A percentile compares a stretch with the other conserved stretches of the same genome.
Evolutionary conservation across 2,113 vertebrate genomes (phyloP).

Genomic region (Psittacara wagleri): DNA sequence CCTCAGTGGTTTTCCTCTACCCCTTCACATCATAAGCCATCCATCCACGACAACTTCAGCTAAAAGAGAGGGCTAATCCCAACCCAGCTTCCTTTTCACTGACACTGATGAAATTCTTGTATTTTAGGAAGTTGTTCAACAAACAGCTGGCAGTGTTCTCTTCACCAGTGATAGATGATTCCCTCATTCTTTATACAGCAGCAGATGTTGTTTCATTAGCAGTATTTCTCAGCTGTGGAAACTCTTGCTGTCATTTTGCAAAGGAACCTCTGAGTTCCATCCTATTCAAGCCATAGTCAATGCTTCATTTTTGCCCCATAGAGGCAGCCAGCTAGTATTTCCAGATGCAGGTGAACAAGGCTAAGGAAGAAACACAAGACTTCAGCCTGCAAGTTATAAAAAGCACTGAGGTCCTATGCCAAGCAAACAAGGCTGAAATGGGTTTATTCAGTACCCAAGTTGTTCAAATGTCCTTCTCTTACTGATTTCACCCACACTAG

Average conservation of each 20-base stretch:
- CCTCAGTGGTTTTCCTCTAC: background rate
- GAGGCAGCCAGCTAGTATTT: background rate
- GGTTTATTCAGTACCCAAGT: background rate
- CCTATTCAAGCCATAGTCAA: background rate
- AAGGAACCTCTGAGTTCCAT: background rate
- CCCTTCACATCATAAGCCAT: background rate
- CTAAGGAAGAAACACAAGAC: background rate
- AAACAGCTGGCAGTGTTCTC: background rate
- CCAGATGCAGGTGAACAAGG: background rate
- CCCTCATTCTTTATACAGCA: background rate
- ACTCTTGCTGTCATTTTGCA: background rate
- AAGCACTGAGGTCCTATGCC: background rate
- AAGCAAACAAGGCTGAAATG: background rate
- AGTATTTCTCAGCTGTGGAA: background rate
- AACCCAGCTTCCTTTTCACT: background rate
- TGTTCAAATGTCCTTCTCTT: background rate
- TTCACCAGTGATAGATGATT: background rate
- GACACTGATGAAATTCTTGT: rapidly evolving
- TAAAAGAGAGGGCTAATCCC: background rate
- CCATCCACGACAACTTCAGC: background rate
- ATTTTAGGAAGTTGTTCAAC: too few species aligned
- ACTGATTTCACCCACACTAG: too few species aligned
- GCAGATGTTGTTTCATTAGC: background rate
- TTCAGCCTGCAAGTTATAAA: background rate
- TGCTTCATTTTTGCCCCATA: background rate